Evolutionary conservation across 2,797 vertebrate species (phyloP), one percentile per base, ranked within the genome.

Genomic region (Nothura maculosa): DNA sequence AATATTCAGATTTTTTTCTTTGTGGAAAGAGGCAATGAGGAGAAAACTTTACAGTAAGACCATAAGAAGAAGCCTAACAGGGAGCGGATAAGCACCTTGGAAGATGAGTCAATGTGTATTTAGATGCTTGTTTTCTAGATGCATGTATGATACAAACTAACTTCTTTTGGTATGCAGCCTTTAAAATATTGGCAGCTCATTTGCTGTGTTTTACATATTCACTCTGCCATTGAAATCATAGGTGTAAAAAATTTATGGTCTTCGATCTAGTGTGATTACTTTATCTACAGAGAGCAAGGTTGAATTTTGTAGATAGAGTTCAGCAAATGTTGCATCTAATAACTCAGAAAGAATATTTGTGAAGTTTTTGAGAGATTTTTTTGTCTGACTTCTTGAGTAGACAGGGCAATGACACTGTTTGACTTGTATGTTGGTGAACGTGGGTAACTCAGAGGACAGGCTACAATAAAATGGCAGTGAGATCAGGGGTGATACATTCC

Each of bases 401-500:
- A 58, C 21, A 27, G 64, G 9, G 18, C 8, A 28, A 5, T 48
- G 36, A 22, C 3, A 0, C 15, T 20, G 6, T 67, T 55, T 34
- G 36, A 8, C 2, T 24, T 38, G 6, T 22, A 16, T 21, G 8
- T 55, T 66, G 16, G 12, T 7, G 15, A 7, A 13, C 50, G 66
- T 62, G 50, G 1, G 1, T 54, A 88, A 25, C 20, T 7, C 45
- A 58, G 40, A 63, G 32, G 19, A 66, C 25, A 34, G 22, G 16
- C 36, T 66, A 50, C 81, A 93, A 64, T 9, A 64, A 74, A 90
- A 28, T 2, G 1, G 20, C 17, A 47, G 22, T 11, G n/a, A 40
- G 66, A 58, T 4, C 13, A 12, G 0, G 0, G 10, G 34, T 2
- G 3, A 20, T 12, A 38, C 0, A 1, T 11, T 75, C 32, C 30